These are phyloP conservation scores for Cinclus mexicanus DNA, from an alignment of 2,113 vertebrate species.

Conservation along the genomic window DNA sequence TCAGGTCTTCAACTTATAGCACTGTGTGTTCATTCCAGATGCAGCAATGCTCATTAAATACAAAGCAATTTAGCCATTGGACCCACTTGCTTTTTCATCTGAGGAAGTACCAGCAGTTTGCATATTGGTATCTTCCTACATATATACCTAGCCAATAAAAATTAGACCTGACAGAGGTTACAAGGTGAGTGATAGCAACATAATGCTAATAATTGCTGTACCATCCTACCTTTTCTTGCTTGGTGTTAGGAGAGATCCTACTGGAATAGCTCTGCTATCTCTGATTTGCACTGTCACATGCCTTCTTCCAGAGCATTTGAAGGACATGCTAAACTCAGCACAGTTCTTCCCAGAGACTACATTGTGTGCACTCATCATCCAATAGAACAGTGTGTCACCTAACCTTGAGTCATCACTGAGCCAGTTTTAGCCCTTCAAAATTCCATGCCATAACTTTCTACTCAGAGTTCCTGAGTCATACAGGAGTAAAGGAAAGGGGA, in stretches of 20 bases:
- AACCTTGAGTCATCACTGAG: slow-evolving; percentile 46
- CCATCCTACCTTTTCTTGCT: background rate
- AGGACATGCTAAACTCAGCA: slow-evolving; percentile 52
- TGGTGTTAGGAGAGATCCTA: background rate
- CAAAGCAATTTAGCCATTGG: background rate
- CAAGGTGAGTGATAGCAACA: background rate
- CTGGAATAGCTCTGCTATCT: background rate
- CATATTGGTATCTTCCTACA: background rate
- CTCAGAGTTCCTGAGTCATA: background rate
- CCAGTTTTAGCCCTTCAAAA: slow-evolving; percentile 23
- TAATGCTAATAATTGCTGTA: background rate
- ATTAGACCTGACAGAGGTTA: background rate
- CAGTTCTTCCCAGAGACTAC: slow-evolving; percentile 20
- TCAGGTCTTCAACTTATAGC: background rate
- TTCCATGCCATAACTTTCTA: background rate
- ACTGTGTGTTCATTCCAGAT: background rate
- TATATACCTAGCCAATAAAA: background rate
- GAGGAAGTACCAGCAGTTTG: background rate
- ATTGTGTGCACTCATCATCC: slow-evolving; percentile 1
- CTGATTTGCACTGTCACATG: background rate
- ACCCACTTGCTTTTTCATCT: background rate
- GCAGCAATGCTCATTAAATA: background rate
- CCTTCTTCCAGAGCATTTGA: slow-evolving; percentile 23
- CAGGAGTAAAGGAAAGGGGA: background rate
- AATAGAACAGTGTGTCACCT: slow-evolving; percentile 17